Evolutionary conservation across 2,797 vertebrate species (phyloP), one percentile per base, ranked within the genome.

Genomic region (Sebastes trivittatus): DNA sequence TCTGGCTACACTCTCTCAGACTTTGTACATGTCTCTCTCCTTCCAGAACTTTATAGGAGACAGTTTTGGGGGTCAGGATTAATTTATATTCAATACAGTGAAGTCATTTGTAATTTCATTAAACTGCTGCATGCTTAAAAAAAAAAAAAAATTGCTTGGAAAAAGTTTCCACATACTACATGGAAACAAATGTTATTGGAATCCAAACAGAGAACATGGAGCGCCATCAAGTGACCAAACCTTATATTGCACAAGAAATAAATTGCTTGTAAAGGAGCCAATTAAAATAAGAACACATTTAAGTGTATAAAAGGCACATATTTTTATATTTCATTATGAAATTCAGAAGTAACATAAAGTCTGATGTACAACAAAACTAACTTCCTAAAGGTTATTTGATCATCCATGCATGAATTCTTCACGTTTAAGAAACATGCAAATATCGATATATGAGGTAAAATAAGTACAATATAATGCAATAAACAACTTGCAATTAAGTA

Each of bases 181-280:
- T 36, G 10, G 4, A 64, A 67, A 20, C n/a, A 71, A 13, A 54
- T 36, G 4, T 56, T 2, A n/a, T 6, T 67, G 1, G 11, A 38
- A 10, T 25, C 6, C 8, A 42, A 80, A 83, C 5, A 38, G 59
- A 75, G 23, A 42, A n/a, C 42, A 63, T 64, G 36, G 63, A 89
- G 88, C 91, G 49, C 90, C 91, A 91, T 34, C 93, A 46, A 84
- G 89, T 90, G 93, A 42, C 52, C 77, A 81, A 74, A 81, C 16
- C 0, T 52, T 14, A 18, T 25, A 86, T 38, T 87, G 62, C 83
- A 88, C 32, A 77, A 54, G 2, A 36, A 72, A 65, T 22, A 52
- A 16, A 38, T 7, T 11, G 30, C 7, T 38, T 11, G 18, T 7
- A 30, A 58, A 61, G 3, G 14, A 25, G n/a, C 2, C 6, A 42